Base-by-base conservation (phyloP, 2,888 invertebrate species). In the Andricus quercusramuli region DNA sequence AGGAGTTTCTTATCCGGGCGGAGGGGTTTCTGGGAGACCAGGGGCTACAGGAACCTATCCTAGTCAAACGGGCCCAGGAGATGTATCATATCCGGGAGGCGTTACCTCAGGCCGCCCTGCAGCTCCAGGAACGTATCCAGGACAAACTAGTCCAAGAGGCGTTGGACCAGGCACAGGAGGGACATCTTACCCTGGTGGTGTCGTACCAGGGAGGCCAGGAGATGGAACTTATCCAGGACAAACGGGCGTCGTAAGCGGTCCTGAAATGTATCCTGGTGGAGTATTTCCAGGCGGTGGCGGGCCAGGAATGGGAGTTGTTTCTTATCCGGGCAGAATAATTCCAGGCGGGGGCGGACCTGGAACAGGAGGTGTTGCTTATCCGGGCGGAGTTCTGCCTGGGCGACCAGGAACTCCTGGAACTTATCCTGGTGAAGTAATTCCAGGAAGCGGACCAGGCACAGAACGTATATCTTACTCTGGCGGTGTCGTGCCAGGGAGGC, bases 211-310 rank as follows among this genome's bases (percentile, higher is more conserved):
- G 37, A 59, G 37, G 13, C 47, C 64, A 77, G 74, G 66, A 62
- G 59, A 17, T 20, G 80, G 47, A n/a, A n/a, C 78, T 79, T 47
- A 62, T 17, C 25, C 64, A 15, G 64, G 29, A 25, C 25, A 29
- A 64, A 64, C 82, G 79, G 67, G 32, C 20, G 4, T 41, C 25
- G 79, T 56, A 32, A 17, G 64, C 1, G 25, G 17, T 15, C 15
- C 17, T 25, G 29, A 17, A n/a, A 17, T 68, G 79, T 83, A 85
- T 51, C 85, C 86, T 6, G 77, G 76, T 62, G 83, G 70, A 29
- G 64, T n/a, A 51, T 47, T 32, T 3, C 17, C 29, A 22, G 37
- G 84, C 47, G 17, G 17, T 44, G 44, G 83, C 9, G 68, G 78
- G 25, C 65, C 76, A 5, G 78, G 78, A 51, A 80, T 82, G 37